phyloP scores from a whole-genome alignment of 2,113 vertebrate genomes.

The Seriola quinqueradiata region DNA sequence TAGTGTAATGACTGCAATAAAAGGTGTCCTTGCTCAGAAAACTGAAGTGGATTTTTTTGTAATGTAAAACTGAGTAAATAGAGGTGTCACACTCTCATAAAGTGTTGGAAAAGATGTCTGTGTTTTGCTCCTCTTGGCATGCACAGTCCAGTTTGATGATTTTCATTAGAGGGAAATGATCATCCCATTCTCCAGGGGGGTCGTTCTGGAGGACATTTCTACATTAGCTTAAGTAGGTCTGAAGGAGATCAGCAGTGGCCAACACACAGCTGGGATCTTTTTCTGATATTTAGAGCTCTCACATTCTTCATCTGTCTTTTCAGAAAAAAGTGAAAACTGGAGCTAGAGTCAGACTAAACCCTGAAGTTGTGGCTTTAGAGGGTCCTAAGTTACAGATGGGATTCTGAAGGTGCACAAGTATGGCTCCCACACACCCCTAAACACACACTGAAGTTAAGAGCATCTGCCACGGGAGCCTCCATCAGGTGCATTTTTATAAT shows the following conservation, averaged over 20 bases:
- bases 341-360: not conserved
- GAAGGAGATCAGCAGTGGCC: not conserved
- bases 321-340: not conserved
- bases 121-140: conserved; percentile 5
- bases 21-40: conserved; percentile 35
- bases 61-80: not conserved
- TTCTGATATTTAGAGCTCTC: not conserved
- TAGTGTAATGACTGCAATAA: conserved; percentile 31
- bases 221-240: conserved; percentile 21
- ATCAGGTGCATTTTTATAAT: conserved; percentile 14
- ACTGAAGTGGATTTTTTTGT: not conserved
- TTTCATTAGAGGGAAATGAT: conserved; percentile 27
- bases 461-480: conserved; percentile 7
- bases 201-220: conserved; percentile 8
- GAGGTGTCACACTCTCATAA: conserved; percentile 7
- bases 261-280: not conserved
- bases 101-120: not conserved
- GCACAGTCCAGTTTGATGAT: conserved; percentile 6
- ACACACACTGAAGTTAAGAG: conserved; percentile 1
- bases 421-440: not conserved
- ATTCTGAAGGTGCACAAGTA: not conserved
- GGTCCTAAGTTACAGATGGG: not conserved
- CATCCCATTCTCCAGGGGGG: not conserved
- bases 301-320: not conserved
- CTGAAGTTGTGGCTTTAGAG: not conserved